Percentiles rank a stretch among this genome's conserved stretches.
phyloP scores from a whole-genome alignment of 2,888 invertebrate genomes.

The Criorhina ranunculi region DNA sequence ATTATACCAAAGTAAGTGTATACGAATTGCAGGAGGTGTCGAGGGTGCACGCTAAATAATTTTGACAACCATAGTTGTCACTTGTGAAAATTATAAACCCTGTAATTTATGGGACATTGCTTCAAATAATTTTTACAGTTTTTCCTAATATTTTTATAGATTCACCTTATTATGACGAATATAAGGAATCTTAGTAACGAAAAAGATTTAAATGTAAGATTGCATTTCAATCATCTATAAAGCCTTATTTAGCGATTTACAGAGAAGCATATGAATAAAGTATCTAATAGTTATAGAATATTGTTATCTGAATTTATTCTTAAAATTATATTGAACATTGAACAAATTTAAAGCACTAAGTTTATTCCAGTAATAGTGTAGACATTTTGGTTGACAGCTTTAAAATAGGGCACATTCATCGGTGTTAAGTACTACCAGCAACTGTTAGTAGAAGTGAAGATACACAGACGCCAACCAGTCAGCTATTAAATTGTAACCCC shows the following conservation, averaged over 20 bases:
- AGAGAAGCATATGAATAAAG: too few species aligned
- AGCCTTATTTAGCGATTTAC: too few species aligned
- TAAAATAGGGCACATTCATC: background rate
- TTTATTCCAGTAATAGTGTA: too few species aligned
- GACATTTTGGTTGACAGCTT: background rate
- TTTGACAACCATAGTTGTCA: constrained; percentile 65
- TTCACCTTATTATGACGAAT: too few species aligned
- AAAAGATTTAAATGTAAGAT: too few species aligned
- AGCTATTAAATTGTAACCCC: constrained; percentile 69
- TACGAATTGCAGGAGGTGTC: constrained; percentile 52
- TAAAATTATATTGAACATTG: too few species aligned
- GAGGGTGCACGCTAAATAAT: constrained; percentile 61
- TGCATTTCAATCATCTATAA: too few species aligned
- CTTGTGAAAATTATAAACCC: constrained; percentile 63
- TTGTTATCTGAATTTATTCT: too few species aligned
- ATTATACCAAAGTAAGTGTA: constrained; percentile 41
- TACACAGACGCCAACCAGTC: constrained; percentile 19
- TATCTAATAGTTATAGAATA: too few species aligned
- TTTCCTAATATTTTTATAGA: too few species aligned
- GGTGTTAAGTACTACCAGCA: background rate
- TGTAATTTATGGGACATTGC: constrained; percentile 58
- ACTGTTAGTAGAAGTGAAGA: background rate
- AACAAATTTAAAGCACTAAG: too few species aligned
- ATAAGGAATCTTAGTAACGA: too few species aligned
- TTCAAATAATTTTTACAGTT: constrained; percentile 2